Evolutionary conservation across 2,113 vertebrate species (phyloP), one percentile per base, ranked within the genome.

Genomic region (Tragulus kanchil): DNA sequence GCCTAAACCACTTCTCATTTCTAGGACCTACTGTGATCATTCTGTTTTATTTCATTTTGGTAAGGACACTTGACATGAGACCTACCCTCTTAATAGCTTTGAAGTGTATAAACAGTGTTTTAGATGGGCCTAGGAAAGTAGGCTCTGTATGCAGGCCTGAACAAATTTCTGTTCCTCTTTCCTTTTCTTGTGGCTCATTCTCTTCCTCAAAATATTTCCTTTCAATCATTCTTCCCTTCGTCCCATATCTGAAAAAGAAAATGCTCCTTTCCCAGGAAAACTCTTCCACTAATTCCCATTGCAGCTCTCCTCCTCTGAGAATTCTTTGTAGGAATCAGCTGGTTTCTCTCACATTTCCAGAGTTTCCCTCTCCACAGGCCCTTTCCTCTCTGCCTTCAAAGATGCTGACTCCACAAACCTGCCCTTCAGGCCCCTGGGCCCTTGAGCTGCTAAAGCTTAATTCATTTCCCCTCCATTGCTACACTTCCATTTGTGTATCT

Each of bases 261-360:
- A 86, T 52, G 17, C 59, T 95, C 25, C 21, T 79, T 95, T 79
- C 42, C 36, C 64, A 94, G 69, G 79, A 96, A 91, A 90, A 64
- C 28, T 7, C 17, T 71, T 65, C 21, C n/a, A 85, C 31, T 13
- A 31, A 86, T 58, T 82, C 48, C 83, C 13, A 58, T 89, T 2
- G 21, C 31, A 71, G 5, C 83, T 42, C 4, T 92, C 85, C 36
- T 93, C 52, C 52, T 90, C n/a, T 16, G 2, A 45, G 21, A 78
- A 67, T 13, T 61, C 23, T 93, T 42, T 64, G 52, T 69, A n/a
- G 54, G 28, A 94, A n/a, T 79, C 62, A 86, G 58, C 13, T 36
- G 50, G 15, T 69, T n/a, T 67, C 59, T 64, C 62, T 54, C 48
- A 31, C 54, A 77, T 89, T 92, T 88, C 86, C 25, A 69, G 1